Conservation (phyloP, 2,113 vertebrate species). For the Microtus pennsylvanicus region DNA sequence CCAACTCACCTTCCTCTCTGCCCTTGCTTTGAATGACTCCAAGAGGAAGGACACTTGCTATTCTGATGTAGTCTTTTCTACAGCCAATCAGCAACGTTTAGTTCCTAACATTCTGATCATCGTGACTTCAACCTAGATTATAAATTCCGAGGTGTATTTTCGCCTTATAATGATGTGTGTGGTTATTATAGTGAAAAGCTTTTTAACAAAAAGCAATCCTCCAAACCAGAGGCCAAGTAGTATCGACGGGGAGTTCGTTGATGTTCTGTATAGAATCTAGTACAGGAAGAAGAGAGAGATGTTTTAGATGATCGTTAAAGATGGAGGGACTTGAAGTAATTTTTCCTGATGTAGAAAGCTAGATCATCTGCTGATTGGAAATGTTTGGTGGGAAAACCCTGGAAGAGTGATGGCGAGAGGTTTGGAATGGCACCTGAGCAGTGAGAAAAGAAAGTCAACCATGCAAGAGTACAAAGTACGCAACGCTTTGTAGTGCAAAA, state of each 20-base stretch:
- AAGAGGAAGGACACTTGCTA: constrained; percentile 66
- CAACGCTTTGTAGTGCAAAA: constrained; percentile 47
- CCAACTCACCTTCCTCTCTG: constrained; percentile 74
- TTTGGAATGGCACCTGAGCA: constrained; percentile 11
- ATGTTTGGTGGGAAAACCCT: neutral
- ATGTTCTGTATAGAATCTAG: neutral
- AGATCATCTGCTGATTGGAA: constrained; percentile 29
- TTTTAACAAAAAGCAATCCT: neutral
- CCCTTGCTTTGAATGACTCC: constrained; percentile 66
- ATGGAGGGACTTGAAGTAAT: neutral
- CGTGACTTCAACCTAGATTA: constrained; percentile 52
- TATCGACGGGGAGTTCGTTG: neutral
- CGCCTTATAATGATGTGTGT: constrained; percentile 11
- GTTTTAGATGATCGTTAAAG: neutral
- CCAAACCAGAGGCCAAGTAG: neutral
- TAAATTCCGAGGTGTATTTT: constrained; percentile 50
- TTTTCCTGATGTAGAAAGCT: constrained; percentile 53
- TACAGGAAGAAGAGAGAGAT: neutral
- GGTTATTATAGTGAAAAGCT: constrained; percentile 37
- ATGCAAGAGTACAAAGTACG: neutral
- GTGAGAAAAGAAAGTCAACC: constrained; percentile 35
- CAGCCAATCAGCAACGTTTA: constrained; percentile 64
- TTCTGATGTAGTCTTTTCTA: constrained; percentile 61
- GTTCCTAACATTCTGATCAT: constrained; percentile 66
- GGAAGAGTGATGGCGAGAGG: neutral